Base-by-base conservation (phyloP, 2,797 vertebrate species). In the Pterois miles region DNA sequence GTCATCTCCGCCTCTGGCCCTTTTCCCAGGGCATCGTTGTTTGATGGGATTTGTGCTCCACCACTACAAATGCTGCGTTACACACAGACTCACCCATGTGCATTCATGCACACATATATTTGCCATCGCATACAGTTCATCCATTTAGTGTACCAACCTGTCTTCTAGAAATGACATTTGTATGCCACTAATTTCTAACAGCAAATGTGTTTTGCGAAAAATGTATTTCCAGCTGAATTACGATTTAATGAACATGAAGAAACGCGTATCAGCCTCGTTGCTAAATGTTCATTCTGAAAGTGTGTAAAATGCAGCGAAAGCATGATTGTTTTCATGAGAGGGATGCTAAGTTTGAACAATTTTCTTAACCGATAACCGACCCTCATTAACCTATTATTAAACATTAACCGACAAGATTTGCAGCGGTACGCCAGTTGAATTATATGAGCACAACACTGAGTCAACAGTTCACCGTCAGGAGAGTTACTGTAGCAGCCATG, bases 11-110 rank as follows among this genome's bases (percentile, higher is more conserved):
- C 91, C 84, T 90, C 89, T 93, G 93, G 94, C 93, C 79, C 71
- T 85, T 86, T 90, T 93, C 92, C 92, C 92, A 88, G 86, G 84
- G 83, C 89, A 88, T 86, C 46, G 83, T 91, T 93, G 91, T 95
- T 95, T 94, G 92, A 95, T 93, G 86, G 87, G 92, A 94, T 94
- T 94, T 95, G 85, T 88, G 86, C 84, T 90, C 79, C 76, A 82
- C 85, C 87, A 81, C 84, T 89, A 90, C 86, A 92, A 90, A 92
- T 76, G 80, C 87, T 85, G 85, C 62, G 22, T 86, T 86, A 85
- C 78, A 83, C 73, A 80, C 65, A 80, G 43, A 87, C 58, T 57
- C 50, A 63, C 18, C 27, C 76, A 82, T 77, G 71, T 75, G 71
- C 65, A 63, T 43, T 36, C 76, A 54, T 22, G 16, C 62, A 34